Evolutionary conservation across 2,797 vertebrate species (phyloP).

Genomic region (Perdix hodgsoniae): DNA sequence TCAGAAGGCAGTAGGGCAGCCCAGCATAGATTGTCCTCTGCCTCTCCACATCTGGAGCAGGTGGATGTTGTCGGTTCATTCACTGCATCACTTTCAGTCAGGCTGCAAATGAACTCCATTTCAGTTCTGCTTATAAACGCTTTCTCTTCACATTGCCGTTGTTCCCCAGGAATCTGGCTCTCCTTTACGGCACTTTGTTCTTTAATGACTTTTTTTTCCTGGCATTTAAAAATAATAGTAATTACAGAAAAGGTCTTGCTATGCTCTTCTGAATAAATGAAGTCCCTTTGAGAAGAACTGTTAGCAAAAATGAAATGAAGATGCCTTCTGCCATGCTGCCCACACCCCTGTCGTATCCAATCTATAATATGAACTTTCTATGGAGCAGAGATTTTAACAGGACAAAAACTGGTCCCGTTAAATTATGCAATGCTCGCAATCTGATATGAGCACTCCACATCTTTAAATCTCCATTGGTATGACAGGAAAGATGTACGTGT

Average conservation of each 20-base stretch:
- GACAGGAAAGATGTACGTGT: background rate
- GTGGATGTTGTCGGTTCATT: background rate
- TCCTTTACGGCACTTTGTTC: background rate
- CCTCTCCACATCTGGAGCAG: background rate
- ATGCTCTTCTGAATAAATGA: background rate
- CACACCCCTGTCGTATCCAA: background rate
- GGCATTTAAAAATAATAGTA: background rate
- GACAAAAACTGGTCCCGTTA: background rate
- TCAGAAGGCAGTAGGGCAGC: background rate
- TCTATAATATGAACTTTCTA: background rate
- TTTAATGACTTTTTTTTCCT: slow-evolving; percentile 2
- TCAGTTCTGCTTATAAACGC: background rate
- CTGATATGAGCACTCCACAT: background rate
- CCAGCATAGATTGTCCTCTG: background rate
- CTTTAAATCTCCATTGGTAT: background rate
- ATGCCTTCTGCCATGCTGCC: background rate
- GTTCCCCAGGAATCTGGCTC: background rate
- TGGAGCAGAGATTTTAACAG: background rate
- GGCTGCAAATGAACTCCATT: background rate
- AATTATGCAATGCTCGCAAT: background rate
- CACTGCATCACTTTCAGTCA: background rate
- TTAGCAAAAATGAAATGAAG: background rate
- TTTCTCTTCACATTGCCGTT: background rate
- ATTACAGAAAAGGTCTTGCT: background rate
- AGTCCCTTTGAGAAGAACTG: background rate